Conservation (phyloP, 2,888 invertebrate genomes). For the Crocallis elinguaria region DNA sequence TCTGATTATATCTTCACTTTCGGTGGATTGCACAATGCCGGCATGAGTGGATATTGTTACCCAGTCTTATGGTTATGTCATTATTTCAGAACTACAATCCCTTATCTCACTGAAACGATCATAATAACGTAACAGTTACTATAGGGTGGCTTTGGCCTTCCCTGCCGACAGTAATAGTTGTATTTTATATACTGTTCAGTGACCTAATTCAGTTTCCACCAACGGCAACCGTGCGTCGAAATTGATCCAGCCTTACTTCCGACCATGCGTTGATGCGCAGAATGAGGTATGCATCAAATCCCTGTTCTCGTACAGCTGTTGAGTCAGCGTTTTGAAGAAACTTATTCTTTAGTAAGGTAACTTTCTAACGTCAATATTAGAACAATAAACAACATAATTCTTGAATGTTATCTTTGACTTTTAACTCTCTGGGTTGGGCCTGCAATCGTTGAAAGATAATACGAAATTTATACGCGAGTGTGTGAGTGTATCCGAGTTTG, state of each 20-base stretch:
- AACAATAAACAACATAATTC: neutral
- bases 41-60: too few relatives aligned
- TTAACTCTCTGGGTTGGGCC: conserved; percentile 6
- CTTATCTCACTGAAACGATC: too few relatives aligned
- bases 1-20: too few relatives aligned
- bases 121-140: too few relatives aligned
- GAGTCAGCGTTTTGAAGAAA: neutral
- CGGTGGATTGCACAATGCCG: too few relatives aligned
- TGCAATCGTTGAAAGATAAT: conserved; percentile 20
- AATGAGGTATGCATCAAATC: conserved; percentile 38
- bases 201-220: conserved; percentile 23
- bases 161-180: too few relatives aligned
- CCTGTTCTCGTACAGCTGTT: neutral
- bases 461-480: conserved; percentile 3
- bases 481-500: conserved; percentile 18
- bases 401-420: conserved; percentile 1
- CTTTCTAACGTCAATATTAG: neutral
- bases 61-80: too few relatives aligned
- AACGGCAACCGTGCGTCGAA: conserved; percentile 1
- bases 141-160: too few relatives aligned
- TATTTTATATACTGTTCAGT: too few relatives aligned
- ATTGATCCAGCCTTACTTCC: conserved; percentile 44
- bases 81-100: too few relatives aligned
- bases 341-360: neutral
- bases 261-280: conserved; percentile 54